phyloP scores from a whole-genome alignment of 2,888 invertebrate species.

The Mechanitis mazaeus region DNA sequence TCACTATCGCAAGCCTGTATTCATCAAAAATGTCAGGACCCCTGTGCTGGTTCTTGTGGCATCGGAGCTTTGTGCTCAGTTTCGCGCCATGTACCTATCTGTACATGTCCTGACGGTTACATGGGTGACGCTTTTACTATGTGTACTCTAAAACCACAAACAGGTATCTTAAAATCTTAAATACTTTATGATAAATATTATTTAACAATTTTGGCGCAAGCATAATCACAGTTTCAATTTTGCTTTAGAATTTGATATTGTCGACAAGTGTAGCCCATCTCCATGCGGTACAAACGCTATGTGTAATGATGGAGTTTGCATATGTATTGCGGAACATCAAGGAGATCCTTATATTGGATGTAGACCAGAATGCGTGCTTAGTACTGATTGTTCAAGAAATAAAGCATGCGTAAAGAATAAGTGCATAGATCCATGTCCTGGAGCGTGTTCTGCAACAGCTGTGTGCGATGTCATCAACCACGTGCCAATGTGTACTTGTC shows the following conservation, averaged over 20 bases:
- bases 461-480: constrained; percentile 84
- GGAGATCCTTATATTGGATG: constrained; percentile 83
- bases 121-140: constrained; percentile 80
- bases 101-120: constrained; percentile 82
- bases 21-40: constrained; percentile 83
- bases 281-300: constrained; percentile 81
- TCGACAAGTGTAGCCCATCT: constrained; percentile 77
- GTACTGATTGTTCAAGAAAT: constrained; percentile 79
- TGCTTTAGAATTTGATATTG: constrained; percentile 45
- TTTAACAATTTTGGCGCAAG: neutral
- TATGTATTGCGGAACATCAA: constrained; percentile 78
- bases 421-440: constrained; percentile 82
- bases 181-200: constrained; percentile 7
- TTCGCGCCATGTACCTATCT: constrained; percentile 83
- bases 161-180: constrained; percentile 44
- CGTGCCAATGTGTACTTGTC: constrained; percentile 83
- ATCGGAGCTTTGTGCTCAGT: constrained; percentile 78
- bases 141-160: constrained; percentile 62
- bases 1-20: constrained; percentile 81
- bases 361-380: constrained; percentile 82
- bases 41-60: constrained; percentile 84
- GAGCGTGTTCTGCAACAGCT: constrained; percentile 82
- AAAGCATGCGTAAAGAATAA: constrained; percentile 82
- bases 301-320: constrained; percentile 76
- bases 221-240: constrained; percentile 9